Base-by-base conservation (phyloP, 2,113 vertebrate species). In the Pelobates fuscus region DNA sequence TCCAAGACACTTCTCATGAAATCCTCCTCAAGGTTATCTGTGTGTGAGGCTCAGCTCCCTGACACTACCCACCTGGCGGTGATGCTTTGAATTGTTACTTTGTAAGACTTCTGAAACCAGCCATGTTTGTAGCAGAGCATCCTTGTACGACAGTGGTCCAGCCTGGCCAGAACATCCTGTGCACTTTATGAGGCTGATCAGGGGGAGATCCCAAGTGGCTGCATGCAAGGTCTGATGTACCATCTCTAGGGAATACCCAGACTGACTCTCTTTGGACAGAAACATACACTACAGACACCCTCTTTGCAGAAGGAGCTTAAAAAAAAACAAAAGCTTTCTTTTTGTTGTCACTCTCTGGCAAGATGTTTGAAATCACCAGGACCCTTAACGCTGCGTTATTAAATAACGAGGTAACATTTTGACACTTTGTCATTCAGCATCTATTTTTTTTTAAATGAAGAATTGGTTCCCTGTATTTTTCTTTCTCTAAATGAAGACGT, bases 361-460 rank as follows among this genome's bases (percentile, higher is more conserved):
- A 96, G 93, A 99, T 99, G 97, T 99, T 98, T 91, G 96, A 99
- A 95, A 98, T 99, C 95, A 97, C 95, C 96, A 94, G 96, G 94
- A 97, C 94, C 92, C 95, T 98, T 93, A 98, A 98, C 93, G 95
- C 96, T 86, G 95, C 96, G 90, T 96, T 99, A 94, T 94, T 99
- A 94, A 97, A 95, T 96, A 98, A 96, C 92, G 97, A 99, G 96
- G 96, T 99, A 98, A 91, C 88, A 90, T 91, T 91, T 92, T 92
- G 88, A 89, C 89, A 91, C 88, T 91, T 91, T 88, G 27, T 90
- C 88, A 88, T n/a, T n/a, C n/a, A n/a, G n/a, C n/a, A n/a, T n/a
- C n/a, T n/a, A n/a, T 70, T 86, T 71, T 86, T 81, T 77, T 14
- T 23, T 25, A 66, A 87, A 82, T 83, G 82, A 86, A 88, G 72